Percentiles rank a stretch among this genome's conserved stretches.
These are phyloP conservation scores for Gymnorhina tibicen DNA, from an alignment of 2,113 vertebrate species.

Conservation along the genomic window DNA sequence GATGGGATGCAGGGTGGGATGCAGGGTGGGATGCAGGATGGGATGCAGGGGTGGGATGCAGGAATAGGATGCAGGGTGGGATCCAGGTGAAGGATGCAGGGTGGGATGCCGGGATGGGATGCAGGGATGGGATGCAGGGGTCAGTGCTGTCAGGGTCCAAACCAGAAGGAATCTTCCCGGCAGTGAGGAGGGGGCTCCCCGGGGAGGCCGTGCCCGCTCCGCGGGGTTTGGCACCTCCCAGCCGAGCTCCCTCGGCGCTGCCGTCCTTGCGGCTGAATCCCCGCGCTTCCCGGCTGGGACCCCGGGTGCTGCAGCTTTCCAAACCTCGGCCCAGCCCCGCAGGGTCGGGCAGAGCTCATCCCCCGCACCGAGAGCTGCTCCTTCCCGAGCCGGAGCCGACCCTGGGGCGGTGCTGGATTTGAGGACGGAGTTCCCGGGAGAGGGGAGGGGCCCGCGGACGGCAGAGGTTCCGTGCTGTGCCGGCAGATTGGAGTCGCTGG, in stretches of 20 bases:
- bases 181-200: background rate
- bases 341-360: background rate
- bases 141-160: background rate
- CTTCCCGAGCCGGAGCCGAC: background rate
- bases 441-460: background rate
- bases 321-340: background rate
- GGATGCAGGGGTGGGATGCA: background rate
- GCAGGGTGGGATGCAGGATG: background rate
- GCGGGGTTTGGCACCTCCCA: fast-evolving
- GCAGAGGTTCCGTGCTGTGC: background rate
- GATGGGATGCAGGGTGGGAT: background rate
- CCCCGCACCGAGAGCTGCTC: background rate
- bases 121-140: background rate
- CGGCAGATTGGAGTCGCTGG: background rate
- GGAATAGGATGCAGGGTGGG: too few relatives aligned
- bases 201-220: background rate
- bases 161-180: background rate
- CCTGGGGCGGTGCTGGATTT: fast-evolving
- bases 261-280: background rate
- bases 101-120: background rate
- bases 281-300: background rate
- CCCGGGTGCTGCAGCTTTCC: background rate
- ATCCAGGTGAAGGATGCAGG: too few relatives aligned
- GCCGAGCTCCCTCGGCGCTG: background rate
- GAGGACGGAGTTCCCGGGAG: background rate